Percentiles rank a stretch among this genome's conserved stretches.
These are phyloP conservation scores for Pseudochirops cupreus DNA, from an alignment of 2,797 vertebrate genomes.

Conservation along the genomic window DNA sequence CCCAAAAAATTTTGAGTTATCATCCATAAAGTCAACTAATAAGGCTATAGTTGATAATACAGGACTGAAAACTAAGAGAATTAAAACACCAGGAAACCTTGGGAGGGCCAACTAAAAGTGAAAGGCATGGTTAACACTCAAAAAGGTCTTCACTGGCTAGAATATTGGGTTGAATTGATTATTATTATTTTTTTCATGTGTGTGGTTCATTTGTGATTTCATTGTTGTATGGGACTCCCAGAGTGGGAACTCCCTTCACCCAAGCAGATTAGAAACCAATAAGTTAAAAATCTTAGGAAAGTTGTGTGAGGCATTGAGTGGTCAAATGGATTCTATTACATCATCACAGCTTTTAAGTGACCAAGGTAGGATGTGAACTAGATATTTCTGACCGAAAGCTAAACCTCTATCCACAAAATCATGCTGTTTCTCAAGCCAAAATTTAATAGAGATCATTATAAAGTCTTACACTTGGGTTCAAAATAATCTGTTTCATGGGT, in stretches of 20 bases:
- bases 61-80: constrained; percentile 61
- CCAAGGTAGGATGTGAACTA: not conserved
- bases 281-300: not conserved
- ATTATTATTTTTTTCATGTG: not conserved
- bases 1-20: constrained; percentile 48
- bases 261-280: not conserved
- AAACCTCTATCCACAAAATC: not conserved
- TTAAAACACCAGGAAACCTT: constrained; percentile 52
- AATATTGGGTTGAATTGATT: not conserved
- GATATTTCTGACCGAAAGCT: not conserved
- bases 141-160: not conserved
- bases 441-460: not conserved
- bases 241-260: not conserved
- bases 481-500: not conserved
- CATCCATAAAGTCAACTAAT: constrained; percentile 63
- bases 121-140: not conserved
- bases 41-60: constrained; percentile 63
- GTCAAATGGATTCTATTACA: not conserved
- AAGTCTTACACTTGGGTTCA: not conserved
- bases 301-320: not conserved
- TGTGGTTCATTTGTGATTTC: not conserved
- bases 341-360: not conserved
- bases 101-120: not conserved
- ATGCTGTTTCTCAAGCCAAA: constrained; percentile 31
- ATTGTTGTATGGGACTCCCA: not conserved